Evolutionary conservation across 2,113 vertebrate species (phyloP).

Genomic region (Urocolius indicus): DNA sequence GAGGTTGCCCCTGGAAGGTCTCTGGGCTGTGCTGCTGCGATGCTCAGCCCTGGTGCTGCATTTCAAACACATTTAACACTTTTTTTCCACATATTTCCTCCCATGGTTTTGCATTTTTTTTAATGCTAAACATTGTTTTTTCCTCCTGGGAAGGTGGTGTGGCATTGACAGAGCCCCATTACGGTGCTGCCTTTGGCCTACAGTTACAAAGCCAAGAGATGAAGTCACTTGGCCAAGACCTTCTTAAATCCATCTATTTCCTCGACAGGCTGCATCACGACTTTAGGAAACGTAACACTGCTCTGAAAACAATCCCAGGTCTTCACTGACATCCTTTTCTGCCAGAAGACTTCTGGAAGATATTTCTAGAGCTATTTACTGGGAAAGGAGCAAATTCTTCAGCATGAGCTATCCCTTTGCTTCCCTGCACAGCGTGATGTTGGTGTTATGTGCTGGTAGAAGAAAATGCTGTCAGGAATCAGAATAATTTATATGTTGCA

Average conservation of each 20-base stretch:
- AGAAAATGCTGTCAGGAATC: neutral
- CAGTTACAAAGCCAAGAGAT: neutral
- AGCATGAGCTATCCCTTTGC: neutral
- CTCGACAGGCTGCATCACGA: neutral
- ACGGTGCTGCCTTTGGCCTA: neutral
- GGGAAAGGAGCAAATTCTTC: neutral
- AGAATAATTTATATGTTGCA: neutral
- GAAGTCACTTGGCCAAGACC: neutral
- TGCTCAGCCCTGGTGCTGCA: neutral
- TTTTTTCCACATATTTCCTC: fast-evolving
- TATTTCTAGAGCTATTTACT: neutral
- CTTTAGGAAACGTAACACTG: neutral
- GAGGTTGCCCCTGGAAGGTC: neutral
- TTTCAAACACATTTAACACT: neutral
- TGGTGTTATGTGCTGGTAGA: neutral
- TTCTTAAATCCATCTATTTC: neutral
- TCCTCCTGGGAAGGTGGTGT: neutral
- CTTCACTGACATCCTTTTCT: neutral
- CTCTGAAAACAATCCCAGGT: neutral
- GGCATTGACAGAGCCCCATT: neutral
- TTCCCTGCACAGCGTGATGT: neutral
- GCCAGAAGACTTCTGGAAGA: neutral
- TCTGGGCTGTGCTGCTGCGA: fast-evolving
- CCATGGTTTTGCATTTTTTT: neutral
- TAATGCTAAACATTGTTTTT: neutral